These are phyloP conservation scores for Pelusios castaneus DNA, from an alignment of 2,113 vertebrate species.

Conservation along the genomic window DNA sequence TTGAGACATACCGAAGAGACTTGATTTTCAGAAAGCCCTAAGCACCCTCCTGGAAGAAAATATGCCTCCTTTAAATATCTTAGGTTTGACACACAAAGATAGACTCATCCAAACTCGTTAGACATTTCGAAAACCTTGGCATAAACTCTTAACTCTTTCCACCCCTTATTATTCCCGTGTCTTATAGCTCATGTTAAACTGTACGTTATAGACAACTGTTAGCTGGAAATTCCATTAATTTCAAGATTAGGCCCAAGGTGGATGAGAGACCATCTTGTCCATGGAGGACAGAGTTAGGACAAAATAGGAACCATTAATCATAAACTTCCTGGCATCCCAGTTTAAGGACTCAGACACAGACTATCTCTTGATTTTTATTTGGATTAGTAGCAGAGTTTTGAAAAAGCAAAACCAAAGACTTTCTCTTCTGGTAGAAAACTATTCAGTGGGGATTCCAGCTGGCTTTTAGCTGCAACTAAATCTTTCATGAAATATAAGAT, in stretches of 20 bases:
- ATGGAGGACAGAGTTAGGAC: neutral
- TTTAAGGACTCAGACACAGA: neutral
- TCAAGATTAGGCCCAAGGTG: neutral
- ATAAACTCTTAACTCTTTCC: neutral
- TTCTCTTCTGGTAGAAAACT: neutral
- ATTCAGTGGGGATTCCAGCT: neutral
- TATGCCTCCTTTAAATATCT: neutral
- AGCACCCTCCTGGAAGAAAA: neutral
- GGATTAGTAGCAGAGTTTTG: neutral
- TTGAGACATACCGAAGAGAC: neutral
- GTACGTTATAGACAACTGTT: neutral
- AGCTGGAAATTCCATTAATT: neutral
- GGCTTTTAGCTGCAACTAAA: neutral
- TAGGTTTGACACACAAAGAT: neutral
- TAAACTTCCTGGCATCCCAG: neutral
- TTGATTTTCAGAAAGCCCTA: neutral
- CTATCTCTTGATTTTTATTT: neutral
- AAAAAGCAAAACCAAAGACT: neutral
- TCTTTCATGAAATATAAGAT: neutral
- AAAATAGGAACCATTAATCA: neutral
- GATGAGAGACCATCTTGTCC: neutral
- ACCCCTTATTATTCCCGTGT: neutral
- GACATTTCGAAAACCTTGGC: neutral
- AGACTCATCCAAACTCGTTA: neutral
- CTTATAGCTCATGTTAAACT: neutral